Evolutionary conservation across 1,140 invertebrate species (phyloP).

Genomic region (Anastrepha obliqua): DNA sequence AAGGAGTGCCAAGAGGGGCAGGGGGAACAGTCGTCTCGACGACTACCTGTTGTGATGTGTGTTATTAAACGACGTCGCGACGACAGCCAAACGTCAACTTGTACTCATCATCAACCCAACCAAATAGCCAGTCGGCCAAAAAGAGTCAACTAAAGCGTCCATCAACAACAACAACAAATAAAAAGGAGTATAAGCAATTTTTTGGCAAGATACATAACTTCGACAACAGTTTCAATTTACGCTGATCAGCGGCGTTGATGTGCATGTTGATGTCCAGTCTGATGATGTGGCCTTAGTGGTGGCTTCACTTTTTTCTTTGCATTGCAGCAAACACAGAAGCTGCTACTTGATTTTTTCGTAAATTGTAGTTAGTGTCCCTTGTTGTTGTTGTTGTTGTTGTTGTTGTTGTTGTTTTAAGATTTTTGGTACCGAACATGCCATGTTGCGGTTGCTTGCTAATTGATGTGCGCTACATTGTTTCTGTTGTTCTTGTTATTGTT

Average conservation of each 20-base stretch:
- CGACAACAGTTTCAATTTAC: slow-evolving; percentile 53
- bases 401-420: background rate
- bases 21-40: background rate
- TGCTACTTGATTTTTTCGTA: slow-evolving; percentile 50
- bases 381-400: background rate
- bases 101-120: background rate
- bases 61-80: slow-evolving; percentile 53
- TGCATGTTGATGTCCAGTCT: slow-evolving; percentile 29
- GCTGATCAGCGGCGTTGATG: slow-evolving; percentile 48
- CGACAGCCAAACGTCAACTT: slow-evolving; percentile 54
- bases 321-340: slow-evolving; percentile 30
- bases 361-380: slow-evolving; percentile 28
- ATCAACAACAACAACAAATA: slow-evolving; percentile 26
- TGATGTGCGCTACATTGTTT: slow-evolving; percentile 48
- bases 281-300: slow-evolving; percentile 26
- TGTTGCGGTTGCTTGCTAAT: slow-evolving; percentile 41
- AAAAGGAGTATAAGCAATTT: slow-evolving; percentile 7
- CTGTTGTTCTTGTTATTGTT: background rate
- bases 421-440: slow-evolving; percentile 50
- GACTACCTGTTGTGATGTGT: slow-evolving; percentile 49
- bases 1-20: background rate
- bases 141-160: slow-evolving; percentile 38
- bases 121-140: slow-evolving; percentile 6
- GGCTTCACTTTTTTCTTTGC: slow-evolving; percentile 20
- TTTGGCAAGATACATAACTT: slow-evolving; percentile 51